Percentiles rank a stretch among this genome's conserved stretches.
phyloP scores from a whole-genome alignment of 2,113 vertebrate species.

The Eupsittula cactorum region DNA sequence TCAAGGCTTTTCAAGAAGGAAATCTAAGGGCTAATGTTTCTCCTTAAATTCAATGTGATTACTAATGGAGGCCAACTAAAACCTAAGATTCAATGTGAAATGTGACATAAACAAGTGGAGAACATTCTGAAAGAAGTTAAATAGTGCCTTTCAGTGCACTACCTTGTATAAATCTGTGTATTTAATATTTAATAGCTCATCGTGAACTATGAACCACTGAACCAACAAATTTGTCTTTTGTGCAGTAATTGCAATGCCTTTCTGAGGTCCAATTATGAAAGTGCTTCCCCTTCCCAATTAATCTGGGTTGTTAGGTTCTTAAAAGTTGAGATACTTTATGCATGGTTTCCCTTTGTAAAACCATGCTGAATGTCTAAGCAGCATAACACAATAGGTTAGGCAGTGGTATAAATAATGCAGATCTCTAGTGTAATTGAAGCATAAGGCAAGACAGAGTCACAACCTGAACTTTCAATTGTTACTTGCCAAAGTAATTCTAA shows the following conservation, averaged over 20 bases:
- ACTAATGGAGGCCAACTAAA: not conserved
- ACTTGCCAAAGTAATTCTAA: slow-evolving; percentile 38
- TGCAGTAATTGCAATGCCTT: not conserved
- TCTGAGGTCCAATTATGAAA: slow-evolving; percentile 34
- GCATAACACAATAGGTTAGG: not conserved
- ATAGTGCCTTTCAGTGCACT: not conserved
- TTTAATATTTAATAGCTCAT: slow-evolving; percentile 44
- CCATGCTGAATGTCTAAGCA: not conserved
- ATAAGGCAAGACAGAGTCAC: slow-evolving; percentile 19
- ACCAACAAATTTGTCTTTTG: slow-evolving; percentile 45
- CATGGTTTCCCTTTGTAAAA: slow-evolving; percentile 38
- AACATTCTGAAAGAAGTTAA: not conserved
- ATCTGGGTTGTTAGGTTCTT: slow-evolving; percentile 26
- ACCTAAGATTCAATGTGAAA: not conserved
- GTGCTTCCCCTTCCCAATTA: slow-evolving; percentile 17
- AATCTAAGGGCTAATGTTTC: not conserved
- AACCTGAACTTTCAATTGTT: slow-evolving; percentile 6
- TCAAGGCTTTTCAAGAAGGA: not conserved
- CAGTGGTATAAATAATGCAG: slow-evolving; percentile 32
- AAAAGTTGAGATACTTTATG: slow-evolving; percentile 30
- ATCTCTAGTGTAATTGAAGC: slow-evolving; percentile 23
- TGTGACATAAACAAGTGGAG: not conserved
- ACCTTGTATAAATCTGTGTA: not conserved
- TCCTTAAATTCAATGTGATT: not conserved
- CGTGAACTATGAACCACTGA: slow-evolving; percentile 18